Base-by-base conservation (phyloP, 2,113 vertebrate genomes). In the Cyprinodon variegatus region DNA sequence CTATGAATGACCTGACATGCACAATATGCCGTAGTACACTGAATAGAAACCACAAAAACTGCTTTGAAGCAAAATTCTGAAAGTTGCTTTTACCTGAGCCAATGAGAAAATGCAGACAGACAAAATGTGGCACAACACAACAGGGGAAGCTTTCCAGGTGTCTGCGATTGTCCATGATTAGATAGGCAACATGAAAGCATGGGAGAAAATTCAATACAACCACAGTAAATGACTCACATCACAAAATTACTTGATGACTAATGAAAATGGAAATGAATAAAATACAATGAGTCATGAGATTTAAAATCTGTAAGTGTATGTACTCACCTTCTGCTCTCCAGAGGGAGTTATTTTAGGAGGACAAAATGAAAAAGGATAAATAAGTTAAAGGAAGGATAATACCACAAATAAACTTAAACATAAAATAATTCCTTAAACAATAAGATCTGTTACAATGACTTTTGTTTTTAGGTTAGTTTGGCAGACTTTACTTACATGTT, bases 401-500 rank as follows among this genome's bases (percentile, higher is more conserved):
- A 22, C 29, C 8, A n/a, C 13, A 36, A 45, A 46, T 48, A 46
- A 67, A 48, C 65, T 13, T 57, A 14, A 40, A 59, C 36, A 70
- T 11, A 43, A 20, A 4, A 6, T 69, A 57, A 65, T n/a, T 57
- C 50, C 9, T 4, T 17, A 38, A 69, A 69, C 3, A 40, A 22
- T 15, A 10, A 39, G 11, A 40, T 57, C 4, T 17, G 6, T 7
- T 4, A 37, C 20, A 3, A 40, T 15, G 43, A 13, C 41, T 17
- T 22, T 50, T 17, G 11, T 22, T 4, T 40, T 7, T 7, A 46
- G 20, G n/a, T 22, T 13, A 40, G n/a, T 12, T 40, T 2, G 15
- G 41, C 37, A 73, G 53, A 79, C 8, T 76, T 70, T n/a, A 86
- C 97, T 96, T 93, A 99, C 98, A 70, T 97, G 95, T 92, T 99